Evolutionary conservation across 1,140 invertebrate species (phyloP).

Genomic region (Chrysopa pallens): DNA sequence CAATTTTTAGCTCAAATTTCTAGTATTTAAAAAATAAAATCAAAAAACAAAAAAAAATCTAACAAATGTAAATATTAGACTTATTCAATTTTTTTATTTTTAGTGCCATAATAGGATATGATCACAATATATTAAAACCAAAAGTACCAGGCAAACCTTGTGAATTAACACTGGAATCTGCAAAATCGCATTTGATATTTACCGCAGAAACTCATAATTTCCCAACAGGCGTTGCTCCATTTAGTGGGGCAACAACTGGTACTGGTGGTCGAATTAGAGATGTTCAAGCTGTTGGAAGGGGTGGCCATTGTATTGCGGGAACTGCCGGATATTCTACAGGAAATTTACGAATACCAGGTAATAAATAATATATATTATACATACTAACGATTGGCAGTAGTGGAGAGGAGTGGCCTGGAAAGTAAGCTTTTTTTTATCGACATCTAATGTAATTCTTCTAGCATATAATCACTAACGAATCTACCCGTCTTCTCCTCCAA

Average conservation of each 20-base stretch:
- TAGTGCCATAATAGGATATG: slow-evolving; percentile 80
- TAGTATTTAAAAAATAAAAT: too few species aligned
- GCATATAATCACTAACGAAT: too few species aligned
- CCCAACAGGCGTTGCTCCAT: slow-evolving; percentile 84
- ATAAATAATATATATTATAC: slow-evolving; percentile 5
- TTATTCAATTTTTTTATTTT: slow-evolving; percentile 12
- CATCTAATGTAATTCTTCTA: too few species aligned
- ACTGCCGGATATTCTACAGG: slow-evolving; percentile 94
- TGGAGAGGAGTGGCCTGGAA: too few species aligned
- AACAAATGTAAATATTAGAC: background rate
- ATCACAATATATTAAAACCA: slow-evolving; percentile 45
- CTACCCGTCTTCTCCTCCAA: too few species aligned
- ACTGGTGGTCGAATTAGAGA: slow-evolving; percentile 90
- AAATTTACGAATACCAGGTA: slow-evolving; percentile 76
- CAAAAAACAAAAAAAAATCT: background rate
- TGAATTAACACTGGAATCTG: slow-evolving; percentile 32
- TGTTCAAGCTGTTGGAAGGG: slow-evolving; percentile 82
- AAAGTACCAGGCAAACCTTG: slow-evolving; percentile 38
- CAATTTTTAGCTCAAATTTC: too few species aligned
- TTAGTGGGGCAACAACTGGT: slow-evolving; percentile 92
- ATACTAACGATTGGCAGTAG: too few species aligned
- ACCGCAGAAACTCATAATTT: slow-evolving; percentile 99
- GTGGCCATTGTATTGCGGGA: slow-evolving; percentile 84
- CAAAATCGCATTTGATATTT: slow-evolving; percentile 84
- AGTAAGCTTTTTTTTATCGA: too few species aligned